Evolutionary conservation across 2,888 invertebrate genomes (phyloP).

Genomic region (Phasia obesa): DNA sequence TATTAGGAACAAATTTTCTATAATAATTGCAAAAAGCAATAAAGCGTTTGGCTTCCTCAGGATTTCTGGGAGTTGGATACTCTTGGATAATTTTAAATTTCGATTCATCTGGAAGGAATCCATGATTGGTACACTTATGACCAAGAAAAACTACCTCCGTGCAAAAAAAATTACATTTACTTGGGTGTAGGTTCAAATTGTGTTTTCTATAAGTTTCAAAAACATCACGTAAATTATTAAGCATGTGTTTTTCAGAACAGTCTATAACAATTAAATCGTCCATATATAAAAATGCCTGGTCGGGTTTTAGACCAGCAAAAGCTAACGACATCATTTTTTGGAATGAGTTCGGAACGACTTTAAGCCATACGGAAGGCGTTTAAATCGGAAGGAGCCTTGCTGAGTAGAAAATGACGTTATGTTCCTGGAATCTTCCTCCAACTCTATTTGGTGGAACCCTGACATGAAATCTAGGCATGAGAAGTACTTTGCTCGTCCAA

Average conservation of each 20-base stretch:
- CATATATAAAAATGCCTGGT: slow-evolving; percentile 23
- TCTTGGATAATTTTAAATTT: slow-evolving; percentile 3
- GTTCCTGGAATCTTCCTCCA: slow-evolving; percentile 4
- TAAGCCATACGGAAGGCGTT: background rate
- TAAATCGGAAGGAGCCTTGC: background rate
- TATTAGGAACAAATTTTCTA: background rate
- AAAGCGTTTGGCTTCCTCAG: background rate
- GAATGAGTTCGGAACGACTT: background rate
- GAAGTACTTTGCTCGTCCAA: slow-evolving; percentile 15
- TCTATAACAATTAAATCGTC: slow-evolving; percentile 10
- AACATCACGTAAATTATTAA: background rate
- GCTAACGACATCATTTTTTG: slow-evolving; percentile 26
- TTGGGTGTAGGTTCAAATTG: slow-evolving; percentile 8
- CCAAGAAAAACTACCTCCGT: slow-evolving; percentile 10
- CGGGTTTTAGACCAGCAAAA: background rate
- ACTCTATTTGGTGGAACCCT: slow-evolving; percentile 5
- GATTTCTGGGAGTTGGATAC: background rate
- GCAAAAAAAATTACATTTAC: slow-evolving; percentile 2
- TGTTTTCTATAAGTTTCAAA: slow-evolving; percentile 3
- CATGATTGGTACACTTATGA: slow-evolving; percentile 15
- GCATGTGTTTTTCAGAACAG: slow-evolving; percentile 3
- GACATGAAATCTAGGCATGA: slow-evolving; percentile 11
- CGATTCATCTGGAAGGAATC: background rate
- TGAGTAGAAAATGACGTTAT: background rate
- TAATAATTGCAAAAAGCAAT: background rate